These are phyloP conservation scores for Neotragus moschatus DNA, from an alignment of 2,113 vertebrate species.

Conservation along the genomic window DNA sequence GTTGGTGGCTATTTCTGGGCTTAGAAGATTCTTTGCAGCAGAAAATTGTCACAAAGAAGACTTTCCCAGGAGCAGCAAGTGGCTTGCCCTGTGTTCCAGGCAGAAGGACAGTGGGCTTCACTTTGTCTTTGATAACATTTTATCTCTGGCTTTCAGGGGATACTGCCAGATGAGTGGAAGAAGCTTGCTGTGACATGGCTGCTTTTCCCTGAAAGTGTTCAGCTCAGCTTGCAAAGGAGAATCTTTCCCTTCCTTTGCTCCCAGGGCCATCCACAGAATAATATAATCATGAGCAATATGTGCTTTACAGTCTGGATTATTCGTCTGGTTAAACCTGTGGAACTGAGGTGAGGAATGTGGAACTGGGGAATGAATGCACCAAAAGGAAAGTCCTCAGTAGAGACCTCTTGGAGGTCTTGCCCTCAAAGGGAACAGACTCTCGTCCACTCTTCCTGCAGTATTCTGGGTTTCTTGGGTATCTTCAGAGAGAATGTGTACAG, in stretches of 20 bases:
- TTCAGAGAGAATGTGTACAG: not conserved
- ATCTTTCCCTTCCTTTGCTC: not conserved
- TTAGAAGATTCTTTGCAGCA: not conserved
- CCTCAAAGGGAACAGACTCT: not conserved
- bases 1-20: not conserved
- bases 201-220: not conserved
- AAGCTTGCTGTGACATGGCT: not conserved
- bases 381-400: not conserved
- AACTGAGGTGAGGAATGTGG: not conserved
- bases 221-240: not conserved
- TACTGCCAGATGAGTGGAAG: not conserved
- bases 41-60: not conserved
- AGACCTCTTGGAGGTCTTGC: not conserved
- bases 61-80: not conserved
- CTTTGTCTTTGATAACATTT: not conserved
- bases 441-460: not conserved
- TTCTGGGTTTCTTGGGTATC: not conserved
- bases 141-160: not conserved
- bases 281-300: not conserved
- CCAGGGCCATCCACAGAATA: not conserved
- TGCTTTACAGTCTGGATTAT: not conserved
- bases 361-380: not conserved
- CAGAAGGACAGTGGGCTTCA: not conserved
- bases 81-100: not conserved
- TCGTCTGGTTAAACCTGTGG: not conserved